These are phyloP conservation scores for Galeopterus variegatus DNA, from an alignment of 2,113 vertebrate species.

Conservation along the genomic window DNA sequence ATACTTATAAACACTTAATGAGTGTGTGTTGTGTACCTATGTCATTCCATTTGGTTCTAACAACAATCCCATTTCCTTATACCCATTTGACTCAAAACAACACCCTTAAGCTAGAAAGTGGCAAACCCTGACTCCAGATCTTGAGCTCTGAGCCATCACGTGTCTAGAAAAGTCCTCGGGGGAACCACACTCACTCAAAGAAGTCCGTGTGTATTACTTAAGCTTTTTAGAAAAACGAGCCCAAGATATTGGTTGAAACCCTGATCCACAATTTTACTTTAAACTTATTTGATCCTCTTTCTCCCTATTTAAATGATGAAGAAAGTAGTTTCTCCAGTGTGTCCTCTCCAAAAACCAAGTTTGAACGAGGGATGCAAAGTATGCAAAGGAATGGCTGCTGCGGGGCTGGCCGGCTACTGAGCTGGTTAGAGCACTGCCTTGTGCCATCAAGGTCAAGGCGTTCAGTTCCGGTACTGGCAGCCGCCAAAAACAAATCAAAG, in stretches of 20 bases:
- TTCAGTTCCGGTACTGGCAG: too few relatives aligned
- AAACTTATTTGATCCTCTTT: not conserved
- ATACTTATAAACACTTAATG: not conserved
- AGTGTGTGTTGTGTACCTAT: too few relatives aligned
- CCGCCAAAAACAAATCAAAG: not conserved
- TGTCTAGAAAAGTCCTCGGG: not conserved
- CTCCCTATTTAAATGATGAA: slow-evolving; percentile 73
- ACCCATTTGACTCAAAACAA: not conserved
- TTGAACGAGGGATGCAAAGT: slow-evolving; percentile 59
- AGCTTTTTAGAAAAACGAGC: not conserved
- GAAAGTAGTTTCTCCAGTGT: slow-evolving; percentile 77
- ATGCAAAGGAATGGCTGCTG: slow-evolving; percentile 37
- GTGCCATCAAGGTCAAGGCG: too few relatives aligned
- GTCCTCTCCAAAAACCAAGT: slow-evolving; percentile 72
- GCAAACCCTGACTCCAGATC: not conserved
- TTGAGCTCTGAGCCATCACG: not conserved
- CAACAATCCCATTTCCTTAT: not conserved
- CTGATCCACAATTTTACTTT: slow-evolving; percentile 69
- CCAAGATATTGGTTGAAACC: slow-evolving; percentile 54
- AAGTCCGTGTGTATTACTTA: slow-evolving; percentile 45
- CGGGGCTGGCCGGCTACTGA: too few relatives aligned
- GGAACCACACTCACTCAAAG: not conserved
- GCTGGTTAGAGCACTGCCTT: too few relatives aligned
- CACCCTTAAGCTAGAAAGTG: not conserved
- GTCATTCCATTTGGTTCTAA: not conserved